Percentiles rank a stretch among this genome's conserved stretches.
Evolutionary conservation across 2,113 vertebrate genomes (phyloP).

Genomic region (Phyllopteryx taeniolatus): DNA sequence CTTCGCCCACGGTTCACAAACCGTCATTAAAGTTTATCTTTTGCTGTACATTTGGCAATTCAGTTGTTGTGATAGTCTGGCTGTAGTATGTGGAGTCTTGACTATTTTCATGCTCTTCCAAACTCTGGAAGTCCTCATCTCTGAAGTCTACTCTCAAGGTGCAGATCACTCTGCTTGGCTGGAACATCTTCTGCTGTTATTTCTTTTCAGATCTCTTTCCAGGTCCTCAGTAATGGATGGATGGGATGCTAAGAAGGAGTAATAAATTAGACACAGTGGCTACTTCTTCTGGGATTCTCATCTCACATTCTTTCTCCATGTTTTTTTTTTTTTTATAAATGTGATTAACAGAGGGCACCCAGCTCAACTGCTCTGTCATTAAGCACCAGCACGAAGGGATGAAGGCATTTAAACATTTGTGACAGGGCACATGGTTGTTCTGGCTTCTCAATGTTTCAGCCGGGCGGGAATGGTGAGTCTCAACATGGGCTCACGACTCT

Average conservation of each 20-base stretch:
- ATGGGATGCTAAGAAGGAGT: slow-evolving; percentile 7
- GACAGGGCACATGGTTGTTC: slow-evolving; percentile 7
- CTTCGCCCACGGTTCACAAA: slow-evolving; percentile 29
- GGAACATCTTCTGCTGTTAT: slow-evolving; percentile 6
- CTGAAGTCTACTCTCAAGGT: slow-evolving; percentile 25
- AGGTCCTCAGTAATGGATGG: slow-evolving; percentile 22
- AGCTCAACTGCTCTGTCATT: slow-evolving; percentile 30
- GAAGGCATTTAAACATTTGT: slow-evolving; percentile 20
- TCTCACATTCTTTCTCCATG: slow-evolving; percentile 4
- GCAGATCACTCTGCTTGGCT: slow-evolving; percentile 34
- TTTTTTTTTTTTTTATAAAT: slow-evolving; percentile 33
- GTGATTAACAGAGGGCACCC: slow-evolving; percentile 53
- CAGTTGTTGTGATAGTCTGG: slow-evolving; percentile 42
- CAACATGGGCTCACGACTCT: slow-evolving; percentile 26
- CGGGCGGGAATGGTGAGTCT: slow-evolving; percentile 23
- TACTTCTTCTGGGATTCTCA: background rate
- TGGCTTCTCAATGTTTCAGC: slow-evolving; percentile 21
- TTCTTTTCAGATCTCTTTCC: slow-evolving; percentile 32
- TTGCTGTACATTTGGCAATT: slow-evolving; percentile 33
- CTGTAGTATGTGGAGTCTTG: slow-evolving; percentile 28
- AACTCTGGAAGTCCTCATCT: slow-evolving; percentile 41
- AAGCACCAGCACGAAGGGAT: slow-evolving; percentile 24
- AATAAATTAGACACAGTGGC: slow-evolving; percentile 15
- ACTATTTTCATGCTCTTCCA: slow-evolving; percentile 41
- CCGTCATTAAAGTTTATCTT: slow-evolving; percentile 57